phyloP scores from a whole-genome alignment of 2,888 invertebrate genomes.

The Tetrapedia diversipes region DNA sequence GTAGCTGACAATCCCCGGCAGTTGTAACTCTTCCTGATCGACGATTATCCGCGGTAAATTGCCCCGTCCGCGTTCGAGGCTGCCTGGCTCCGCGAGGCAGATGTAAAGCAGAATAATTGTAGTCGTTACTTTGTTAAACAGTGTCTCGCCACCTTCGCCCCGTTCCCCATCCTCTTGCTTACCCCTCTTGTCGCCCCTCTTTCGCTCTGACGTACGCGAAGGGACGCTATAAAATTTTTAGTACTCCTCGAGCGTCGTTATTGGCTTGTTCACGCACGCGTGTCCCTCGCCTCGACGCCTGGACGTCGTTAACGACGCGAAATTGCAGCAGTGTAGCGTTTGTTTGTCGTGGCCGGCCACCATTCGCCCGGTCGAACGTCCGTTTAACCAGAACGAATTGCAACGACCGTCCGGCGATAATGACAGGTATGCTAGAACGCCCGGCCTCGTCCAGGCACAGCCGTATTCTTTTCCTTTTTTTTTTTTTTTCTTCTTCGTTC shows the following conservation, averaged over 20 bases:
- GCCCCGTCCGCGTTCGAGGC: slow-evolving; percentile 29
- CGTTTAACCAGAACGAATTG: slow-evolving; percentile 60
- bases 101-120: slow-evolving; percentile 70
- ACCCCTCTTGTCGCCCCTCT: neutral
- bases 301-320: slow-evolving; percentile 63
- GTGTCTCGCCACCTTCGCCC: slow-evolving; percentile 55
- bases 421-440: slow-evolving; percentile 52
- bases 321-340: slow-evolving; percentile 62
- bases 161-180: neutral
- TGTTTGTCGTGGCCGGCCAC: slow-evolving; percentile 59
- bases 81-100: slow-evolving; percentile 39
- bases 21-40: slow-evolving; percentile 64
- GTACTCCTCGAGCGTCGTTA: slow-evolving; percentile 48
- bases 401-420: slow-evolving; percentile 45
- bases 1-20: slow-evolving; percentile 56
- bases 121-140: slow-evolving; percentile 71
- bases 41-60: slow-evolving; percentile 66
- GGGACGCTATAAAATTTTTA: slow-evolving; percentile 67
- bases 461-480: slow-evolving; percentile 7
- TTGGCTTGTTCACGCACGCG: slow-evolving; percentile 45
- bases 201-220: slow-evolving; percentile 39
- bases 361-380: slow-evolving; percentile 48
- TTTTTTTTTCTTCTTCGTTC: neutral
- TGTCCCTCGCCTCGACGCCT: slow-evolving; percentile 32
- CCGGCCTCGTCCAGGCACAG: slow-evolving; percentile 16